A percentile compares a stretch with the other conserved stretches of the same genome.
Evolutionary conservation across 2,113 vertebrate genomes (phyloP).

Genomic region (Ictalurus punctatus): DNA sequence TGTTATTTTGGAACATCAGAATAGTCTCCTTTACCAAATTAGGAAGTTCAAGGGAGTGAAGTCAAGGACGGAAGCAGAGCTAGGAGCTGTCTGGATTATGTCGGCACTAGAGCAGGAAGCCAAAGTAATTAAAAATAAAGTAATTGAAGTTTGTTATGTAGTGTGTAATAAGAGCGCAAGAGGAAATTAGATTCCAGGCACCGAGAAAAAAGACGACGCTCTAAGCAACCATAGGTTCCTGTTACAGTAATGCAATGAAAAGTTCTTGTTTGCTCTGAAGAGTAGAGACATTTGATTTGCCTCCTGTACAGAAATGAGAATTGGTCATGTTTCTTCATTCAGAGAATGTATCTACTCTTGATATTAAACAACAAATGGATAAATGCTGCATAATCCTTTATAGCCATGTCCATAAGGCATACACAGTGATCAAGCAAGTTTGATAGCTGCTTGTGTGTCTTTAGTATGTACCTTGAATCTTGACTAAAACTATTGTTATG

Average conservation of each 20-base stretch:
- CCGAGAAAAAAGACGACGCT: background rate
- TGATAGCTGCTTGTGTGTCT: background rate
- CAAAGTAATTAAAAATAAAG: conserved; percentile 8
- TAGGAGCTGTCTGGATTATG: background rate
- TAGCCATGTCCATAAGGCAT: background rate
- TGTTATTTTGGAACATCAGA: background rate
- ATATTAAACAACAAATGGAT: background rate
- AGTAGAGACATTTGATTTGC: background rate
- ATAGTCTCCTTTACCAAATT: background rate
- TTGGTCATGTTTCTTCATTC: background rate
- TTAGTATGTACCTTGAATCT: background rate
- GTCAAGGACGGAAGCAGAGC: background rate
- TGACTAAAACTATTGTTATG: background rate
- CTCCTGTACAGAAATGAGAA: background rate
- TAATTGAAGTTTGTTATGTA: background rate
- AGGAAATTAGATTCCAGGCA: background rate
- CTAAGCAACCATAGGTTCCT: background rate
- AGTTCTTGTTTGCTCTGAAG: background rate
- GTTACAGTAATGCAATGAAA: background rate
- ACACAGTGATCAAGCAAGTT: background rate
- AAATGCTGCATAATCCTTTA: background rate
- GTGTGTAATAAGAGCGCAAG: background rate
- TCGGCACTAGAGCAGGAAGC: background rate
- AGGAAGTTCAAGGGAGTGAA: background rate
- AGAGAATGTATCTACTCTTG: background rate